phyloP scores from a whole-genome alignment of 2,888 invertebrate genomes.

The Teleogryllus oceanicus region DNA sequence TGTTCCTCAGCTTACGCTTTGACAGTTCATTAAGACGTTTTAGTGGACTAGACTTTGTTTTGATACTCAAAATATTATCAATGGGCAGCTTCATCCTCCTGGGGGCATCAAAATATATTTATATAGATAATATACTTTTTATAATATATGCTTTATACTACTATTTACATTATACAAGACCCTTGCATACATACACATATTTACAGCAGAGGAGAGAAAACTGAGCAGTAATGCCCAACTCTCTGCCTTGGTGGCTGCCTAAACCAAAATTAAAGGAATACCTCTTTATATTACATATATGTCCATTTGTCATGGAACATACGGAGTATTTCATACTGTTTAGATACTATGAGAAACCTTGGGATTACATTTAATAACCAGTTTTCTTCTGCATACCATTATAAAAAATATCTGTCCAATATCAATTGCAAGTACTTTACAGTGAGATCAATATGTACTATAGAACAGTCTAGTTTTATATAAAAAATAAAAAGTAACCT shows the following conservation, averaged over 20 bases:
- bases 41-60: slow-evolving; percentile 35
- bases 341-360: slow-evolving; percentile 19
- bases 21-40: slow-evolving; percentile 26
- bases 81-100: slow-evolving; percentile 28
- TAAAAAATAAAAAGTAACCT: neutral
- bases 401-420: neutral
- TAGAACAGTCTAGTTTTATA: slow-evolving; percentile 18
- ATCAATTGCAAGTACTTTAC: slow-evolving; percentile 6
- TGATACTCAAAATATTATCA: slow-evolving; percentile 36
- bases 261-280: slow-evolving; percentile 31
- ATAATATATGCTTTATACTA: slow-evolving; percentile 26
- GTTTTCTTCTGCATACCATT: neutral
- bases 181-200: slow-evolving; percentile 28
- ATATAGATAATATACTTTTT: slow-evolving; percentile 29
- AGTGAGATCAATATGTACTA: neutral
- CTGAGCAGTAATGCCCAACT: slow-evolving; percentile 29
- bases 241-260: slow-evolving; percentile 29
- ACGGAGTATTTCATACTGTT: slow-evolving; percentile 29
- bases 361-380: slow-evolving; percentile 11
- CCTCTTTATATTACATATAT: slow-evolving; percentile 32
- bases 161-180: slow-evolving; percentile 32
- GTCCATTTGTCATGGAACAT: neutral
- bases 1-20: slow-evolving; percentile 29
- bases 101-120: slow-evolving; percentile 36
- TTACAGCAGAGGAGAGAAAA: slow-evolving; percentile 33